phyloP scores from a whole-genome alignment of 2,113 vertebrate species.

The Menura novaehollandiae region DNA sequence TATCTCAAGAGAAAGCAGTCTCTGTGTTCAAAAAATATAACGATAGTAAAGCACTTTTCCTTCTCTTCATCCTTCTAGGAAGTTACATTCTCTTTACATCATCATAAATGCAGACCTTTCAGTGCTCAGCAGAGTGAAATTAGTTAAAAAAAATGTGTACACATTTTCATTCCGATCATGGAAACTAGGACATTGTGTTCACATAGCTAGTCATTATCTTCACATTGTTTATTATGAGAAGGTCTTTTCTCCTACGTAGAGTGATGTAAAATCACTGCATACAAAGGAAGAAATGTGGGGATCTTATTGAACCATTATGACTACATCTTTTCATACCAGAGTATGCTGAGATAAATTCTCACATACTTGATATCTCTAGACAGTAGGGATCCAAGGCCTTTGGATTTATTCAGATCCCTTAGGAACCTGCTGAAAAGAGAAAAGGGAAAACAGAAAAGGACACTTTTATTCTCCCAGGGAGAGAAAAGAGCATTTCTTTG shows the following conservation, averaged over 20 bases:
- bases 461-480: not conserved
- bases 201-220: not conserved
- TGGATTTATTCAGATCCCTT: not conserved
- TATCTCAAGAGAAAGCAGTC: not conserved
- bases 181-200: not conserved
- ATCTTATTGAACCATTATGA: not conserved
- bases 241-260: not conserved
- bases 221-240: not conserved
- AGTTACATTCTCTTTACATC: fast-evolving
- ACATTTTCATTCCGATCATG: not conserved
- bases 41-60: not conserved
- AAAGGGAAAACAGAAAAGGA: not conserved
- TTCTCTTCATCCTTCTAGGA: not conserved
- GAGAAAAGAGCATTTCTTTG: not conserved
- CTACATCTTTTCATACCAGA: not conserved
- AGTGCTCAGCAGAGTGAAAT: not conserved
- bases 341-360: not conserved
- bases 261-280: not conserved
- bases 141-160: not conserved
- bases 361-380: not conserved
- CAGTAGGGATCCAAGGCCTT: not conserved
- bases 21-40: not conserved
- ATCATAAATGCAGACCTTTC: not conserved
- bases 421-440: not conserved
- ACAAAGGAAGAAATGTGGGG: not conserved